These are phyloP conservation scores for Excalfactoria chinensis DNA, from an alignment of 2,113 vertebrate genomes.

Conservation along the genomic window DNA sequence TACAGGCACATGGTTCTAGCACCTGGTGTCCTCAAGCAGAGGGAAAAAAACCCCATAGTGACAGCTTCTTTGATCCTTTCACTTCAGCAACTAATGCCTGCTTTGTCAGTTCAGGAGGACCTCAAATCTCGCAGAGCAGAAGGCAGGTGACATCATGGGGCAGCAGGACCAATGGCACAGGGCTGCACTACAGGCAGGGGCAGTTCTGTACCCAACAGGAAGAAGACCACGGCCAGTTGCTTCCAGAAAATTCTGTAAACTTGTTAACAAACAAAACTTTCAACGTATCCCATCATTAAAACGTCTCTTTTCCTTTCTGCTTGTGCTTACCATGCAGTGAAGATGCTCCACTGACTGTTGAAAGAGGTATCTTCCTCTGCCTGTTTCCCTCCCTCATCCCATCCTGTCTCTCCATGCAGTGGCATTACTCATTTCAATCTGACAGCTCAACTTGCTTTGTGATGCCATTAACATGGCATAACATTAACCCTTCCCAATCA, in stretches of 20 bases:
- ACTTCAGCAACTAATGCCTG: slow-evolving; percentile 1
- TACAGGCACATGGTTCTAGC: not conserved
- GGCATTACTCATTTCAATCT: slow-evolving; percentile 2
- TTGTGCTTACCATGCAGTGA: not conserved
- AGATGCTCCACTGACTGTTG: not conserved
- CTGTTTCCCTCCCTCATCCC: not conserved
- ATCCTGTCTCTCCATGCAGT: not conserved
- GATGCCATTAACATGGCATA: not conserved
- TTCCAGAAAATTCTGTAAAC: not conserved
- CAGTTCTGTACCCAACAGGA: not conserved
- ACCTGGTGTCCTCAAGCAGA: not conserved
- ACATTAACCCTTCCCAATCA: not conserved
- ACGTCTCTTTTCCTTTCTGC: not conserved
- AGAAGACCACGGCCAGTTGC: not conserved
- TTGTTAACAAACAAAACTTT: not conserved
- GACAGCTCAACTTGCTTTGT: slow-evolving; percentile 38
- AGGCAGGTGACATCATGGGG: not conserved
- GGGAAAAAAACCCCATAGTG: not conserved
- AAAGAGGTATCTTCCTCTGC: not conserved
- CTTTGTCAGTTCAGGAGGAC: not conserved
- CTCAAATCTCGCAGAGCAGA: not conserved
- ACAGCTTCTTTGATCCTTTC: not conserved
- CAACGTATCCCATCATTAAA: not conserved
- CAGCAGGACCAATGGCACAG: not conserved
- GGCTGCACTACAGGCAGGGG: not conserved